These are phyloP conservation scores for Drosophila nannoptera DNA, from an alignment of 1,140 invertebrate species.

Conservation along the genomic window DNA sequence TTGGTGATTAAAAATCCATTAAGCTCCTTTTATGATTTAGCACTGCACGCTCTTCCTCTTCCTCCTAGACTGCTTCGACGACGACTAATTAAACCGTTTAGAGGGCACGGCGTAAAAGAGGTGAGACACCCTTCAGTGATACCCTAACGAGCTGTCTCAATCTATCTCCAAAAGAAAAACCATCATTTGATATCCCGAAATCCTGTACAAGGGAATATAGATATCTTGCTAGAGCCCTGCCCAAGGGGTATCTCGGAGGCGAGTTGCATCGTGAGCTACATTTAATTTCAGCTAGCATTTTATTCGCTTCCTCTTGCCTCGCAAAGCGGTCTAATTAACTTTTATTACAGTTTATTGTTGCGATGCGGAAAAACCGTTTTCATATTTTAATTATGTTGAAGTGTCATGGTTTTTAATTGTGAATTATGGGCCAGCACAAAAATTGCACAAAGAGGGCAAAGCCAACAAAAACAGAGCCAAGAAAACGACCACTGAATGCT, in stretches of 20 bases:
- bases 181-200: not conserved
- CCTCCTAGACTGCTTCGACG: not conserved
- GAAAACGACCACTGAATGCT: conserved; percentile 4
- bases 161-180: not conserved
- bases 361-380: conserved; percentile 67
- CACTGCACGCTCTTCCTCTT: conserved; percentile 36
- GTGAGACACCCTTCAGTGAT: not conserved
- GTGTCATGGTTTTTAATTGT: conserved; percentile 76
- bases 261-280: not conserved
- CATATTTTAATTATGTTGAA: conserved; percentile 77
- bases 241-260: not conserved
- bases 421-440: conserved; percentile 65
- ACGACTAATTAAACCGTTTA: conserved; percentile 39
- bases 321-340: conserved; percentile 65
- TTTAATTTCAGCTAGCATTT: not conserved
- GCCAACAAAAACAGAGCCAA: conserved; percentile 27
- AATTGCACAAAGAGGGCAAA: conserved; percentile 50
- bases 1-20: conserved; percentile 74
- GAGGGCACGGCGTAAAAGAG: conserved; percentile 7
- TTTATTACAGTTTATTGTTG: conserved; percentile 76
- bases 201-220: not conserved
- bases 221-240: not conserved
- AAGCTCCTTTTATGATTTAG: conserved; percentile 32
- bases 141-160: not conserved
- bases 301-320: conserved; percentile 18